Evolutionary conservation across 1,140 invertebrate species (phyloP), one percentile per base, ranked within the genome.

Genomic region (Zaprionus nigranus): DNA sequence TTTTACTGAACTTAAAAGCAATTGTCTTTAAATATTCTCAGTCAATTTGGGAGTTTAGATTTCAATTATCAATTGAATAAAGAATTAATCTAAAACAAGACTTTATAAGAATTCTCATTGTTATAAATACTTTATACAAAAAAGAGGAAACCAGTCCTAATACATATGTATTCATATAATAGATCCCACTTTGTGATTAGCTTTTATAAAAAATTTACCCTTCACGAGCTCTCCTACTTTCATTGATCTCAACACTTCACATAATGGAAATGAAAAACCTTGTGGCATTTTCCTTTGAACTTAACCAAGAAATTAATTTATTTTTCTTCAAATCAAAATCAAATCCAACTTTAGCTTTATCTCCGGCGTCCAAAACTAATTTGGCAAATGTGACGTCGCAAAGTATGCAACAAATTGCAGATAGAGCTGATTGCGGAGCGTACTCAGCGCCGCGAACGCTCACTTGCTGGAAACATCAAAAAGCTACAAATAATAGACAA

Each of bases 361-460:
- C 59, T 72, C 38, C 60, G 40, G n/a, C 26, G 49, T 30, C 17
- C 24, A 30, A 83, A 87, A 88, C 64, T 84, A 87, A 87, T 87
- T 88, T 84, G 57, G 68, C 63, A 87, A 87, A 80, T 87, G 83
- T 71, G 78, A 64, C 57, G 51, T 24, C 49, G 36, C 62, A 78
- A 87, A 81, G 84, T 78, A 80, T 88, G 80, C 74, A 87, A 75
- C 83, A 87, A 86, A 86, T 82, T 76, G 62, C 66, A 68, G 68
- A 67, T 53, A 12, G 40, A 59, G 26, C 59, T 62, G 34, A 71
- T 71, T 75, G 36, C 24, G 12, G 12, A 40, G 5, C 15, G 15
- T 40, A 15, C 17, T n/a, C n/a, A 9, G 3, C 28, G 28, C 7
- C 9, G 28, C 28, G 30, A n/a, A n/a, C 30, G 30, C 30, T 34